Conservation (phyloP, 2,888 invertebrate species). For the Pseudeuparius sepicola region DNA sequence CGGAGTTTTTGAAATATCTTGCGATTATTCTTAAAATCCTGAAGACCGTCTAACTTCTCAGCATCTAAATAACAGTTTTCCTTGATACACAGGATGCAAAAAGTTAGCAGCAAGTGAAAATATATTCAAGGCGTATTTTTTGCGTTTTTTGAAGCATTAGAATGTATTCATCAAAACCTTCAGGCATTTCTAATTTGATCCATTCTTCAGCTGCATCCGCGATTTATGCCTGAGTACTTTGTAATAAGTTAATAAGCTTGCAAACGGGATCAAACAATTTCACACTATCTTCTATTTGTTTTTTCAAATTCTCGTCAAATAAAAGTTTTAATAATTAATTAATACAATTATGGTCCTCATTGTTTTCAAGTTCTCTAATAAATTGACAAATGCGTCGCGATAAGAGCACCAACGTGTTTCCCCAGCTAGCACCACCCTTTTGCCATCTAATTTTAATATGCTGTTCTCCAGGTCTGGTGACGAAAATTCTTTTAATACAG, state of each 20-base stretch:
- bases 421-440: slow-evolving; percentile 5
- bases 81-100: slow-evolving; percentile 2
- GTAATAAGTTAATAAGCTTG: no score
- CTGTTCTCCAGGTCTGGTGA: no score
- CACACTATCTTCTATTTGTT: slow-evolving; percentile 6
- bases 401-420: slow-evolving; percentile 11
- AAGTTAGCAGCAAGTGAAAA: slow-evolving; percentile 1
- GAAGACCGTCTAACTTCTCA: slow-evolving; percentile 2
- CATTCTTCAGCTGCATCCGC: no score
- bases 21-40: slow-evolving; percentile 4
- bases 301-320: slow-evolving; percentile 8
- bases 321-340: slow-evolving; percentile 4
- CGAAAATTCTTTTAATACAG: slow-evolving; percentile 10
- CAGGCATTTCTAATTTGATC: no score
- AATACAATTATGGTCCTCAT: no score
- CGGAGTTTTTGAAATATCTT: slow-evolving; percentile 6
- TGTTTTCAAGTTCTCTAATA: slow-evolving; percentile 3
- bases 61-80: slow-evolving; percentile 3
- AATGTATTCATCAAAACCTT: no score
- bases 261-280: slow-evolving; percentile 1
- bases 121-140: slow-evolving; percentile 4
- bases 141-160: neutral
- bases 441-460: slow-evolving; percentile 1
- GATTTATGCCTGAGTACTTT: no score
- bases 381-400: slow-evolving; percentile 6